A percentile compares a stretch with the other conserved stretches of the same genome.
phyloP scores from a whole-genome alignment of 2,113 vertebrate species.

The Microcebus tavaratra region DNA sequence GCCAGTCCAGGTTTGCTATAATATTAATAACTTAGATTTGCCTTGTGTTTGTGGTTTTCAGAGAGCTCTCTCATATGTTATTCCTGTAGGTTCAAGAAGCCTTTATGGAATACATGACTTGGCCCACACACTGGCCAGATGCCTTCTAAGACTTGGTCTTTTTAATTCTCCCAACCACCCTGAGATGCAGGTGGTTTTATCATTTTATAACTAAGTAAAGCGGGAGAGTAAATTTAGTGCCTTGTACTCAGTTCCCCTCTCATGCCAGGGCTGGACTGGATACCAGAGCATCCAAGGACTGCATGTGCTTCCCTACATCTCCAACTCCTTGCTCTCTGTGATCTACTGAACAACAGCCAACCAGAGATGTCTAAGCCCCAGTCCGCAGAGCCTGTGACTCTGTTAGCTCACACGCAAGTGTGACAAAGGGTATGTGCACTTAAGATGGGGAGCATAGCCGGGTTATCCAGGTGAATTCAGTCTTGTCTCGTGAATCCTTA shows the following conservation, averaged over 20 bases:
- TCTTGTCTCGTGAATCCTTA: not conserved
- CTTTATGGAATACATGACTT: fast-evolving
- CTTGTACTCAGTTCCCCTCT: not conserved
- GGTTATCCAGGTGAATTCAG: not conserved
- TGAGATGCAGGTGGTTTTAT: not conserved
- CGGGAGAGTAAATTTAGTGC: not conserved
- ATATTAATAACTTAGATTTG: not conserved
- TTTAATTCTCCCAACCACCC: not conserved
- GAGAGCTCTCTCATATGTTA: fast-evolving
- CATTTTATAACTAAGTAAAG: not conserved
- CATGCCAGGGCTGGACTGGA: not conserved
- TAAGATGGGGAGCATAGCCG: not conserved
- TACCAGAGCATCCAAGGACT: not conserved
- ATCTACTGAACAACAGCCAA: not conserved
- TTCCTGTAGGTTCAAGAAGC: fast-evolving
- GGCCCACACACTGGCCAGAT: no score
- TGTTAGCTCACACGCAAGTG: not conserved
- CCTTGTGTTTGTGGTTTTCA: not conserved
- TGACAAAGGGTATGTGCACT: not conserved
- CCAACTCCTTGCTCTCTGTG: no score
- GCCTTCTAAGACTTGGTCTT: not conserved
- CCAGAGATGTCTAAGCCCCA: no score
- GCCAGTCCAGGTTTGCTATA: not conserved
- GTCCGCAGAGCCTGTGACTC: not conserved
- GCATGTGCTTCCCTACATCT: not conserved